Evolutionary conservation across 2,888 invertebrate genomes (phyloP).

Genomic region (Mamestra brassicae): DNA sequence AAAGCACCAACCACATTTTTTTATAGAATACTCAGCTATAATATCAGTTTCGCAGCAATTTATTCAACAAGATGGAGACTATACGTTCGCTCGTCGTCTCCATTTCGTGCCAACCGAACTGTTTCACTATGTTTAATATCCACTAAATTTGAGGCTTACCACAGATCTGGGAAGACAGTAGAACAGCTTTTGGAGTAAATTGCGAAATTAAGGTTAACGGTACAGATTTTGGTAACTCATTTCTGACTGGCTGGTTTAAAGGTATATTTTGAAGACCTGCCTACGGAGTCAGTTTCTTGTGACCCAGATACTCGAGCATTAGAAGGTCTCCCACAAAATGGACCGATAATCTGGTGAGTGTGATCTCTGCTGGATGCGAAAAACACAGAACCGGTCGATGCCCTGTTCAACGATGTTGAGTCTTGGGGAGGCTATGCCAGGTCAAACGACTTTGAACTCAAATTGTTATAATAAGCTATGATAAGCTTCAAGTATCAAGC

Average conservation of each 20-base stretch:
- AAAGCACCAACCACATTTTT: background rate
- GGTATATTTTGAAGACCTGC: background rate
- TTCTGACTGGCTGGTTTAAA: background rate
- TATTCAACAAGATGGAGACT: conserved; percentile 36
- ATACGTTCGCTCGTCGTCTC: conserved; percentile 23
- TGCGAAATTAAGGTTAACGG: conserved; percentile 21
- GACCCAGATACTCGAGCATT: too few relatives aligned
- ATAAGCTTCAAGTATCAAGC: too few relatives aligned
- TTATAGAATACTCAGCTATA: background rate
- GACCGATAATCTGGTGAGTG: background rate
- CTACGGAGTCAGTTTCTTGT: too few relatives aligned
- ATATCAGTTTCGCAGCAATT: conserved; percentile 27
- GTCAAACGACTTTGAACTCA: background rate
- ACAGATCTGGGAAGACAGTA: conserved; percentile 44
- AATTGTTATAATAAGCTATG: too few relatives aligned
- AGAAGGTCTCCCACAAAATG: too few relatives aligned
- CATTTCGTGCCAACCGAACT: conserved; percentile 37
- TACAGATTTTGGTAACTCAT: conserved; percentile 20
- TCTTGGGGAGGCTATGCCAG: background rate
- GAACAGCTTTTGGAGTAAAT: conserved; percentile 56
- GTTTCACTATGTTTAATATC: conserved; percentile 66
- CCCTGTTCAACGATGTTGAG: too few relatives aligned
- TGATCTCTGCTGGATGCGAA: background rate
- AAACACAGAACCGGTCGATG: background rate
- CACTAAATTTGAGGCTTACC: conserved; percentile 71